phyloP scores from a whole-genome alignment of 2,797 vertebrate species.

The Thripadectes ignobilis region DNA sequence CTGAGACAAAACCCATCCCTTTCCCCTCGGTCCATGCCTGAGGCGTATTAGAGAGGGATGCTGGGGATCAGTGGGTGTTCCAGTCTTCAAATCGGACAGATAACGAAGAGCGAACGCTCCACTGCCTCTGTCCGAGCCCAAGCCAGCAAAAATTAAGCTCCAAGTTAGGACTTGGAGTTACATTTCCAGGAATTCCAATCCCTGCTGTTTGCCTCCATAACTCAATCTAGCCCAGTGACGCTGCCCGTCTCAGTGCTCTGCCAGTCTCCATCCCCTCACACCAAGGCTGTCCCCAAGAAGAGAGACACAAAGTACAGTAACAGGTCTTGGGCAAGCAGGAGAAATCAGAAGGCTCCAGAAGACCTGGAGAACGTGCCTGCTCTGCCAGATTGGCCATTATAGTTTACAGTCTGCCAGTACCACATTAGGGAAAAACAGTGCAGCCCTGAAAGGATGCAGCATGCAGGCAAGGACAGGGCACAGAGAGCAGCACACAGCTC shows the following conservation, averaged over 20 bases:
- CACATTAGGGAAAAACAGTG: too few relatives aligned
- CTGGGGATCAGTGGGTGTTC: background rate
- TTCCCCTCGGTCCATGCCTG: background rate
- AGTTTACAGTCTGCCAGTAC: too few relatives aligned
- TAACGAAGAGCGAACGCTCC: background rate
- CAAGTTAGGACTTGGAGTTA: background rate
- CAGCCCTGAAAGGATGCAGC: too few relatives aligned
- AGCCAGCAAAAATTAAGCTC: background rate
- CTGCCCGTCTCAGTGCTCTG: background rate
- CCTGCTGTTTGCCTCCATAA: background rate
- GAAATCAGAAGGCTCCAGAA: too few relatives aligned
- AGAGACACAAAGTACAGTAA: too few relatives aligned
- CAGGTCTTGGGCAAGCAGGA: too few relatives aligned
- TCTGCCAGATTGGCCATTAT: too few relatives aligned
- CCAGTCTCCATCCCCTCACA: too few relatives aligned
- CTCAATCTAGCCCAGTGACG: rapidly evolving
- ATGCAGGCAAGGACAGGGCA: too few relatives aligned
- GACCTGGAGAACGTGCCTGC: too few relatives aligned
- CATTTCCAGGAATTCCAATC: background rate
- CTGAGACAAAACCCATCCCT: background rate
- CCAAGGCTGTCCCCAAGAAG: too few relatives aligned
- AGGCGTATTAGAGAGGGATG: background rate
- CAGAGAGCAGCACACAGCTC: rapidly evolving
- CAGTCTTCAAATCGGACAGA: background rate
- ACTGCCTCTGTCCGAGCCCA: background rate